phyloP scores from a whole-genome alignment of 2,797 vertebrate genomes.

The Chromis chromis region DNA sequence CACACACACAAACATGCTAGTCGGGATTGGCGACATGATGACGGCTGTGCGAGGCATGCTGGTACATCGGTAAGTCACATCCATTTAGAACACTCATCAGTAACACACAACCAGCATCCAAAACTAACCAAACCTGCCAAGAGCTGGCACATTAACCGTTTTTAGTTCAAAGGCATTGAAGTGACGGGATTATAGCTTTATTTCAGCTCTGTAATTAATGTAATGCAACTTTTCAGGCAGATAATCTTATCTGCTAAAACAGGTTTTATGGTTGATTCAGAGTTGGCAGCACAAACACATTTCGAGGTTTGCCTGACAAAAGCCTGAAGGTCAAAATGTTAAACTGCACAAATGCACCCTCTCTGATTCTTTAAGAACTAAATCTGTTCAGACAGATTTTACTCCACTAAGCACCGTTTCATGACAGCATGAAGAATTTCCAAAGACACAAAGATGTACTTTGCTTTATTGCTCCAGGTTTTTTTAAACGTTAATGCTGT shows the following conservation, averaged over 20 bases:
- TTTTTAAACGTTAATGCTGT: not conserved
- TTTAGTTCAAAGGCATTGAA: slow-evolving; percentile 18
- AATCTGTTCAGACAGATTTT: no score
- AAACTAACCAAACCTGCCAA: slow-evolving; percentile 37
- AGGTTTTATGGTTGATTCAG: not conserved
- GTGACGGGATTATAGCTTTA: slow-evolving; percentile 12
- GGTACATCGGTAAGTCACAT: slow-evolving; percentile 27
- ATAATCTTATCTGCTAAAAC: not conserved
- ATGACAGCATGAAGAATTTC: not conserved
- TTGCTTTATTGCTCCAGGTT: no score
- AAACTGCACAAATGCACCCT: not conserved
- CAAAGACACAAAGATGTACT: not conserved
- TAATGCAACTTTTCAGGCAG: not conserved
- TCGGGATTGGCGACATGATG: not conserved
- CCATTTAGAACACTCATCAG: slow-evolving; percentile 5
- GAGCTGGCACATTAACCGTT: not conserved
- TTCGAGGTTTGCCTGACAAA: not conserved
- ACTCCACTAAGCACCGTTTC: no score
- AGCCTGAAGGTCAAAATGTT: not conserved
- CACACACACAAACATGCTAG: slow-evolving; percentile 41
- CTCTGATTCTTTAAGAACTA: no score
- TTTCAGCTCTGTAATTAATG: slow-evolving; percentile 9
- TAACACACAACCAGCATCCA: not conserved
- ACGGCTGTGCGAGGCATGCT: slow-evolving; percentile 47
- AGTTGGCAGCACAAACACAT: not conserved